Base-by-base conservation (phyloP, 2,797 vertebrate genomes). In the Enteromius viviparus region DNA sequence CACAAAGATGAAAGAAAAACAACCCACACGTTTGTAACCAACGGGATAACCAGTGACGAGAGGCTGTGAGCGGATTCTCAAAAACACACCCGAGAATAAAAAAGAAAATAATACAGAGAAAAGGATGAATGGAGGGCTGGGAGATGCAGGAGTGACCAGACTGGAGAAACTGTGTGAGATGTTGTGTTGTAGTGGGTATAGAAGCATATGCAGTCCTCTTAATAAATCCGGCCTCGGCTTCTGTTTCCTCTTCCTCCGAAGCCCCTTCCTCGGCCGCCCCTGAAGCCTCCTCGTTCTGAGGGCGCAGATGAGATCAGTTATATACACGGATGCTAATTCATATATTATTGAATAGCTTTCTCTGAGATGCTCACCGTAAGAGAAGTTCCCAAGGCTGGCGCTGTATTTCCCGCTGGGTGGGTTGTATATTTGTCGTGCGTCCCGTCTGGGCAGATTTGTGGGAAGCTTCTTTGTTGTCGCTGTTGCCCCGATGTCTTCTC, bases 401-500 rank as follows among this genome's bases (percentile, higher is more conserved):
- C 98, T 99, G 91, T 97, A 99, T 90, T 99, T 99, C 75, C 98
- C 98, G 84, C 98, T 99, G 81, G 98, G 98, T 65, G 98, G 98
- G 82, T 99, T 99, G 91, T 99, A 99, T 89, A 99, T 99, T 91
- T 99, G 98, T 45, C 98, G 94, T 15, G 97, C 95, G 79, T 99
- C 98, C 85, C 98, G 94, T 89, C 98, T 95, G 86, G 97, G 96
- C 91, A 96, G 95, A 71, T 32, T 83, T 60, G 94, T 89, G 3
- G 96, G 87, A 76, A 96, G 88, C 83, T 99, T 99, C 90, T 98
- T 98, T 90, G 94, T 93, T 87, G 93, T 93, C 40, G 90, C 95
- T 71, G 93, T 93, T 14, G 96, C 92, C n/a, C 94, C 93, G 84
- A 95, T 90, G 77, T 98, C 97, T 87, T 99, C 98, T 87, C 51